Evolutionary conservation across 2,797 vertebrate genomes (phyloP).

Genomic region (Glossophaga mutica): DNA sequence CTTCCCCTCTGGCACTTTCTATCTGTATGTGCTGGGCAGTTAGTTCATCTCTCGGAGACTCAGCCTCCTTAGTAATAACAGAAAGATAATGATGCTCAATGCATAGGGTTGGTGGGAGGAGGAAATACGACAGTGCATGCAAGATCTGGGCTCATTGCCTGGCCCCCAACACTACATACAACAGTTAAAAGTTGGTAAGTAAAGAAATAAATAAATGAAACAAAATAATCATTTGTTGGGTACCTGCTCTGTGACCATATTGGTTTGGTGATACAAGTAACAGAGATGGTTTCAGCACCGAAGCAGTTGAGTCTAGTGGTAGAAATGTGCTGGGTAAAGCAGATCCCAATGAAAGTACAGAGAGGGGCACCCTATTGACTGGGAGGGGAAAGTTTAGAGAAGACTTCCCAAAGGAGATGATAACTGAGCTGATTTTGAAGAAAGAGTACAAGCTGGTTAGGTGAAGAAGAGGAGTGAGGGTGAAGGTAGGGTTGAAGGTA

Average conservation of each 20-base stretch:
- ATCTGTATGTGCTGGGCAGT: background rate
- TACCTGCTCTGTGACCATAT: background rate
- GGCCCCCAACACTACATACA: background rate
- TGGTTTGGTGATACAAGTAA: background rate
- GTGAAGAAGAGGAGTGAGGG: background rate
- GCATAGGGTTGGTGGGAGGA: background rate
- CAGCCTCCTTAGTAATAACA: background rate
- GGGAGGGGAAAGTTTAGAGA: background rate
- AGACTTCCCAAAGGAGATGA: background rate
- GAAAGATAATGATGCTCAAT: background rate
- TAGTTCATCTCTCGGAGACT: background rate
- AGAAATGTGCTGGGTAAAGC: background rate
- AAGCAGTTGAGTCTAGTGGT: background rate
- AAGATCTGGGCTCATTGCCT: background rate
- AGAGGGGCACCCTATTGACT: background rate
- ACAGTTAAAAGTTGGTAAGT: background rate
- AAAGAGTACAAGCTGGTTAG: background rate
- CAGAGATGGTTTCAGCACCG: background rate
- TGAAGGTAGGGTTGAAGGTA: background rate
- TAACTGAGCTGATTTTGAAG: background rate
- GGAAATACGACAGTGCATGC: background rate
- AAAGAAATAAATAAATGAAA: background rate
- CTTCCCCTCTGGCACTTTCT: background rate
- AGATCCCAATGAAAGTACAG: background rate
- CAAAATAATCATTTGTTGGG: background rate